Evolutionary conservation across 1,140 invertebrate species (phyloP).

Genomic region (Hypsibius dujardini): DNA sequence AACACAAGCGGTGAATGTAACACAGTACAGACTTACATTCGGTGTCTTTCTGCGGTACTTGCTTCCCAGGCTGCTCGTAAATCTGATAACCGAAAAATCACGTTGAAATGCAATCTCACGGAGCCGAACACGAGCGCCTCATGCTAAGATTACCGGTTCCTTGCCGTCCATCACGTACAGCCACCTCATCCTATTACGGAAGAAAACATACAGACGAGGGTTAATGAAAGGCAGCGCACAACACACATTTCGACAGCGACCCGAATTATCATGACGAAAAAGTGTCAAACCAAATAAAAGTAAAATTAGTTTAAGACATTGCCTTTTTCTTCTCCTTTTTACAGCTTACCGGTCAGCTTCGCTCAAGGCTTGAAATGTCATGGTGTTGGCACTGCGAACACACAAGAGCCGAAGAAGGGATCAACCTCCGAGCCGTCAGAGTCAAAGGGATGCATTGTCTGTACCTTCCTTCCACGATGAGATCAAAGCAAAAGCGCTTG

Average conservation of each 20-base stretch:
- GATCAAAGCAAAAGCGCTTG: conserved; percentile 81
- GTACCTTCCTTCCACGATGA: conserved; percentile 55
- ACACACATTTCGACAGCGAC: too few species aligned
- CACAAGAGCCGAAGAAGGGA: too few species aligned
- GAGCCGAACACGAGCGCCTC: not conserved
- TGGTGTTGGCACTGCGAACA: conserved; percentile 21
- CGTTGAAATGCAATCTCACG: not conserved
- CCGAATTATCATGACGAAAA: too few species aligned
- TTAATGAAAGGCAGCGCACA: too few species aligned
- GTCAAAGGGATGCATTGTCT: conserved; percentile 19
- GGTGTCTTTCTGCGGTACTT: conserved; percentile 10
- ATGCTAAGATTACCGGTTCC: conserved; percentile 53
- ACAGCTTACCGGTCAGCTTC: conserved; percentile 53
- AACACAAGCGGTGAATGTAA: not conserved
- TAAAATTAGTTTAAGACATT: too few species aligned
- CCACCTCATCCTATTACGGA: conserved; percentile 45
- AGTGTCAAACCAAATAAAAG: too few species aligned
- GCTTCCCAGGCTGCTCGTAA: conserved; percentile 8
- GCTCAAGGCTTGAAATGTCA: conserved; percentile 69
- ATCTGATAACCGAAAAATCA: not conserved
- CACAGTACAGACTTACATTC: conserved; percentile 16
- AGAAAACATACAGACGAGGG: too few species aligned
- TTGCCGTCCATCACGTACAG: conserved; percentile 87
- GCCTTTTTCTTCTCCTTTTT: too few species aligned
- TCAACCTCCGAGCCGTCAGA: too few species aligned